phyloP scores from a whole-genome alignment of 1,140 invertebrate species.

The Caenorhabditis latens region DNA sequence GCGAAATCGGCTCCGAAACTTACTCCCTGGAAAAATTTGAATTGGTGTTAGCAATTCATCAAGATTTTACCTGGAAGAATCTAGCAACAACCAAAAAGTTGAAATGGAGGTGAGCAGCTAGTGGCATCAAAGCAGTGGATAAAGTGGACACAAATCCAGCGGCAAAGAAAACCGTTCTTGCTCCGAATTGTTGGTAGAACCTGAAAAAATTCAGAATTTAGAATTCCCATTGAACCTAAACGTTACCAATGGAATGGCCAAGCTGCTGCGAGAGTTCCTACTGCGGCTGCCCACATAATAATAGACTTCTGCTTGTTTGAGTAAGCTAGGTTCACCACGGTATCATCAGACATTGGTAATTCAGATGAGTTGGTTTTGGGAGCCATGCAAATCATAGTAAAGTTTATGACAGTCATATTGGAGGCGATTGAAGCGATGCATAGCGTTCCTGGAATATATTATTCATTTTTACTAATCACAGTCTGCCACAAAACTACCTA shows the following conservation, averaged over 20 bases:
- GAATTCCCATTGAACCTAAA: too few species aligned
- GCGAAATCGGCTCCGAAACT: slow-evolving; percentile 68
- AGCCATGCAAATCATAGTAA: slow-evolving; percentile 67
- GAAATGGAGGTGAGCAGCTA: slow-evolving; percentile 53
- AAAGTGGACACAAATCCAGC: slow-evolving; percentile 65
- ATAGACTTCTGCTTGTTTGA: slow-evolving; percentile 62
- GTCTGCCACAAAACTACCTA: background rate
- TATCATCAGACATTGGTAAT: background rate
- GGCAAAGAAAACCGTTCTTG: slow-evolving; percentile 62
- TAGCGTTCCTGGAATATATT: slow-evolving; percentile 48
- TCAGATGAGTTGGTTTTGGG: background rate
- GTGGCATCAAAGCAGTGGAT: slow-evolving; percentile 61
- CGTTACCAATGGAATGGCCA: slow-evolving; percentile 66
- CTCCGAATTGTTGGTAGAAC: slow-evolving; percentile 66
- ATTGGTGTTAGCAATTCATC: background rate
- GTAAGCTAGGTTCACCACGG: slow-evolving; percentile 25
- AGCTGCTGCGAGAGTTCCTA: slow-evolving; percentile 66
- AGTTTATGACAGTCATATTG: slow-evolving; percentile 68
- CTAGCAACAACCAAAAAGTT: slow-evolving; percentile 54
- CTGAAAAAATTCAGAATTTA: slow-evolving; percentile 30
- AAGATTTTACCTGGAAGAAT: slow-evolving; percentile 62
- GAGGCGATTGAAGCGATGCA: slow-evolving; percentile 65
- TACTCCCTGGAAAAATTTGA: slow-evolving; percentile 58
- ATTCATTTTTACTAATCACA: background rate
- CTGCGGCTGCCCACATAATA: slow-evolving; percentile 64